Conservation (phyloP, 2,888 invertebrate species). For the Pedicia rivosa region DNA sequence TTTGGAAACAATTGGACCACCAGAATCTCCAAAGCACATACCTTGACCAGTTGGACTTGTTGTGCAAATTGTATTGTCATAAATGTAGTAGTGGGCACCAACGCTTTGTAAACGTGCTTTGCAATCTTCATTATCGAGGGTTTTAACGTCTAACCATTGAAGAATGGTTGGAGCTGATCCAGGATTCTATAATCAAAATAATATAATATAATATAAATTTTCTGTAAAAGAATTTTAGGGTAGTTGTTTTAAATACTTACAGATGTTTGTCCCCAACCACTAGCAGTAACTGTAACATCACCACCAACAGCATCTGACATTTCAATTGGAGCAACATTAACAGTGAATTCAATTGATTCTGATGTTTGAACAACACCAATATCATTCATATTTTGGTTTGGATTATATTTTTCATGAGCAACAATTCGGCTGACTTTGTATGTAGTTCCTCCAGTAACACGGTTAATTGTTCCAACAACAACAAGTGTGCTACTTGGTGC, state of each 20-base stretch:
- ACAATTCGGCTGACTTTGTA: slow-evolving; percentile 4
- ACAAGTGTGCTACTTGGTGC: slow-evolving; percentile 3
- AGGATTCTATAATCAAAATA: slow-evolving; percentile 5
- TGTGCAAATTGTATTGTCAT: slow-evolving; percentile 16
- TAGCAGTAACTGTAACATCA: slow-evolving; percentile 2
- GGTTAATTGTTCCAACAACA: slow-evolving; percentile 7
- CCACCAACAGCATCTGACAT: slow-evolving; percentile 1
- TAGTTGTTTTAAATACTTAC: background rate
- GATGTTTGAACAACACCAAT: slow-evolving; percentile 6
- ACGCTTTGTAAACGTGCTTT: slow-evolving; percentile 3
- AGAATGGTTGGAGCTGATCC: slow-evolving; percentile 7
- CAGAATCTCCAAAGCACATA: slow-evolving; percentile 25
- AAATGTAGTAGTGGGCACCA: too few species aligned
- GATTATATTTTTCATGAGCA: slow-evolving; percentile 8
- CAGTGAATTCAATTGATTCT: slow-evolving; percentile 2
- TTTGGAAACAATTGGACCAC: slow-evolving; percentile 25
- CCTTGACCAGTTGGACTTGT: slow-evolving; percentile 18
- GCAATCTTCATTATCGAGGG: slow-evolving; percentile 9
- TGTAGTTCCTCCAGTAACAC: slow-evolving; percentile 8
- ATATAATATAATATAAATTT: background rate
- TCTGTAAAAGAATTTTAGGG: too few species aligned
- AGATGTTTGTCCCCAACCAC: slow-evolving; percentile 10
- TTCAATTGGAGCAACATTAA: slow-evolving; percentile 4
- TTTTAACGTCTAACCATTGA: slow-evolving; percentile 3
- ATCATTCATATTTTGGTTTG: slow-evolving; percentile 8